Evolutionary conservation across 1,140 invertebrate genomes (phyloP), one percentile per base, ranked within the genome.

Genomic region (Anagrus nilaparvatae): DNA sequence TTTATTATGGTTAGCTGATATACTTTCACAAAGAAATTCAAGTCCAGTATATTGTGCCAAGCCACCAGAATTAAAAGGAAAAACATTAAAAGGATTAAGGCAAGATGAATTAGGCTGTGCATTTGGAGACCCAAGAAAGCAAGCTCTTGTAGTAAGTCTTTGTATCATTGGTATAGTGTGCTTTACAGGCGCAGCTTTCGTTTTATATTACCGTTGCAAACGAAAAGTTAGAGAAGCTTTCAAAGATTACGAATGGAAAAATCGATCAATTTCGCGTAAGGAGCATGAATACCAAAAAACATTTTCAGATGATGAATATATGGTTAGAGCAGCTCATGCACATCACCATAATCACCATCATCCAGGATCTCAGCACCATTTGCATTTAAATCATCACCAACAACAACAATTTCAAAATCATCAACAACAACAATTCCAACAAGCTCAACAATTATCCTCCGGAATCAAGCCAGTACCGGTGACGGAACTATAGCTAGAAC

Each of bases 401-500:
- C 70, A 54, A 10, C 63, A 65, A 35, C 70, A 71, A 48, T 72
- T 71, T 40, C 70, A 72, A 35, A 69, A 73, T 48, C 74, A 75
- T 65, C 69, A 49, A 27, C 72, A 56, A 59, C 73, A 72, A 51
- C 67, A 65, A 58, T 67, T 55, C 63, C 73, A 51, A 58, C 74
- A 57, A 60, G 74, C 64, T 53, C 72, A 53, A 33, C 66, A 59
- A 56, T 67, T 75, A 55, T 71, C 73, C 62, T 49, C 59, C 55
- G 73, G 75, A 59, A 67, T 77, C 13, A 74, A 85, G 59, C 79
- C 83, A 4, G 86, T 88, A 54, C 87, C 87, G 29, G 84, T 89
- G 47, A 90, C 87, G 68, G 87, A 89, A 66, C 84, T 91, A 80
- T 91, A 88, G 84, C 84, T 87, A 87, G 83, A 87, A 75, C 79